phyloP scores from a whole-genome alignment of 1,140 invertebrate species.

The Drosophila ambigua region DNA sequence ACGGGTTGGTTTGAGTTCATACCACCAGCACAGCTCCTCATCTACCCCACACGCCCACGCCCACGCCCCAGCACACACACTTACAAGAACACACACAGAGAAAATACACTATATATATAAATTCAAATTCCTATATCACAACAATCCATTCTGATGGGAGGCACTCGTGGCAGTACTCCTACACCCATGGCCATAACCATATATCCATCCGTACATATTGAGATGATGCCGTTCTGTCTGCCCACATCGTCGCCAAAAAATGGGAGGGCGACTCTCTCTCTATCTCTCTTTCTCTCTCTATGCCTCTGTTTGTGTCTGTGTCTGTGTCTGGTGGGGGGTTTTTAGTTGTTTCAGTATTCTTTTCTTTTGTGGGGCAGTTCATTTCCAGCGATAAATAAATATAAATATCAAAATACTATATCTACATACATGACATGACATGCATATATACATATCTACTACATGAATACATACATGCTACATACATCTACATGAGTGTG shows the following conservation, averaged over 20 bases:
- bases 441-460: slow-evolving; percentile 16
- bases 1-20: background rate
- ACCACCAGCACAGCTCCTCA: no score
- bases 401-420: no score
- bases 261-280: background rate
- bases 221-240: slow-evolving; percentile 49
- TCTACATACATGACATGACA: slow-evolving; percentile 28
- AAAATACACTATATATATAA: slow-evolving; percentile 8
- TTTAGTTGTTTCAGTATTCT: slow-evolving; percentile 17
- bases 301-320: background rate
- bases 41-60: background rate
- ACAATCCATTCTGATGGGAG: slow-evolving; percentile 17
- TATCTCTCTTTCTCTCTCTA: slow-evolving; percentile 1
- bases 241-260: slow-evolving; percentile 26
- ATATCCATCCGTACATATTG: slow-evolving; percentile 44
- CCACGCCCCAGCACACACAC: background rate
- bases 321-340: slow-evolving; percentile 3
- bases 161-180: background rate
- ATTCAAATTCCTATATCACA: slow-evolving; percentile 28
- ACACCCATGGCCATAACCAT: slow-evolving; percentile 20
- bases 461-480: slow-evolving; percentile 27
- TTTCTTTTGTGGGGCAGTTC: slow-evolving; percentile 18
- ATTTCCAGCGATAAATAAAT: slow-evolving; percentile 8
- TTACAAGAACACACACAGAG: no score
- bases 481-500: no score